Conservation (phyloP, 2,797 vertebrate genomes). For the Fundulus diaphanus region DNA sequence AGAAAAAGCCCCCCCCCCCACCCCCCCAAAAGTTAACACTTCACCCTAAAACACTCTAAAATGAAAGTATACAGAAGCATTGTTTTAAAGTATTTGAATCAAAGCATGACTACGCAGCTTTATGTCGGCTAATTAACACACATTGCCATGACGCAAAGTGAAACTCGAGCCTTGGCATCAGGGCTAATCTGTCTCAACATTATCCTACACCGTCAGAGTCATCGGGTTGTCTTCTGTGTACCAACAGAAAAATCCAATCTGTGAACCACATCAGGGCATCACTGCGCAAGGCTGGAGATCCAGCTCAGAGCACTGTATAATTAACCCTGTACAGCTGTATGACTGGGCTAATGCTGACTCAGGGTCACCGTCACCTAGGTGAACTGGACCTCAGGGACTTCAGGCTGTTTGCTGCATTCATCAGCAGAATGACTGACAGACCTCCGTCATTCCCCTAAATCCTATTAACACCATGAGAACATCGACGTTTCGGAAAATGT, state of each 20-base stretch:
- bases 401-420: neutral
- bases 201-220: conserved; percentile 47
- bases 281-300: conserved; percentile 4
- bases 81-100: neutral
- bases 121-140: neutral
- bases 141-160: conserved; percentile 2
- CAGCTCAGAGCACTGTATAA: conserved; percentile 17
- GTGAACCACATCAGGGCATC: conserved; percentile 63
- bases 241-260: conserved; percentile 26
- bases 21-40: neutral
- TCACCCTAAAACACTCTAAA: conserved; percentile 5
- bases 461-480: neutral
- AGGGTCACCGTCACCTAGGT: conserved; percentile 55
- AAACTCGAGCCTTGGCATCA: neutral
- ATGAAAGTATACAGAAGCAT: neutral
- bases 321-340: conserved; percentile 21
- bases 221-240: neutral
- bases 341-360: conserved; percentile 50
- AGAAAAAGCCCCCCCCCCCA: no score
- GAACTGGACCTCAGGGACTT: conserved; percentile 8
- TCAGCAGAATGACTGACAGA: neutral
- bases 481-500: neutral
- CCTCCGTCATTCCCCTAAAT: accelerated
- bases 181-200: conserved; percentile 32
- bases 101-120: neutral